Base-by-base conservation (phyloP, 2,797 vertebrate species). In the Hirundo rustica region DNA sequence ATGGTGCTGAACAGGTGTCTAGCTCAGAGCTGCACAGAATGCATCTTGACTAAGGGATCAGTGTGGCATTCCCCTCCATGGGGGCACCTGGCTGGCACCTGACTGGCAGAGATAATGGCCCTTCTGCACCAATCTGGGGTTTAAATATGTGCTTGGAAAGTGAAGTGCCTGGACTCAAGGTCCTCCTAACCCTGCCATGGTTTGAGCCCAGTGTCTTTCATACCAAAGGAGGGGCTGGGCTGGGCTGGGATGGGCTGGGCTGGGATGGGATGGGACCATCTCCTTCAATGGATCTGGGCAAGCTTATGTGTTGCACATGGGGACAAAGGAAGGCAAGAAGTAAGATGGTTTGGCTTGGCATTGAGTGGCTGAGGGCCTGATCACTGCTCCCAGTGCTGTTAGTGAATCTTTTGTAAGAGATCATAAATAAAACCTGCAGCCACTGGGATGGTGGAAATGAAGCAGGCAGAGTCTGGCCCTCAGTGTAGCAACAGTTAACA, bases 291-390 rank as follows among this genome's bases (percentile, higher is more conserved):
- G 16, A 74, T 29, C 47, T 55, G 53, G 19, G 10, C 73, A 68
- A 36, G 23, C 2, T 3, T 40, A 16, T 5, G 1, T 57, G 23
- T 29, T 68, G 23, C 66, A 58, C 0, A 0, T 20, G 38, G 16
- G 27, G 47, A 81, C 58, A 78, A 47, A 57, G 54, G 74, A 84
- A 29, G 25, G 12, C 8, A 66, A 61, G 68, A 77, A 57, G n/a
- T 9, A 58, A 89, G 51, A 10, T 42, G 30, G 30, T 71, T 90
- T 78, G 61, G 45, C 45, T 64, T 42, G 53, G 23, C 73, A 26
- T 14, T 60, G 32, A 16, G 58, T 68, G 36, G 9, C 62, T 58
- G 47, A 58, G 44, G 47, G 38, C 9, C 23, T 78, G 73, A 3
- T 86, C 21, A 90, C 62, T 81, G 50, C 70, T 86, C 30, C 44